phyloP scores from a whole-genome alignment of 2,888 invertebrate genomes.

The Agonopterix arenella region DNA sequence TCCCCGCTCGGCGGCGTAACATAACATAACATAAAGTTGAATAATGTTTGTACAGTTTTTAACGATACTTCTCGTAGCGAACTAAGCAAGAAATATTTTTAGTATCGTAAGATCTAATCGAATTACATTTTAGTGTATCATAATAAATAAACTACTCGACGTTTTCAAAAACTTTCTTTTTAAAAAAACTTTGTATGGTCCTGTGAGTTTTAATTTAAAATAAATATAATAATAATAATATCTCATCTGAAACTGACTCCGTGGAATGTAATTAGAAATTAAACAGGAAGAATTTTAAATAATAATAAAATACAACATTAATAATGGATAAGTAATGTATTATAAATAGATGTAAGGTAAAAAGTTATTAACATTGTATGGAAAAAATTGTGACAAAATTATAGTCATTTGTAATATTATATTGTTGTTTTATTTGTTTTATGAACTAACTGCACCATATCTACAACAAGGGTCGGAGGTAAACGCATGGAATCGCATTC shows the following conservation, averaged over 20 bases:
- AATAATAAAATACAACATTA: constrained; percentile 71
- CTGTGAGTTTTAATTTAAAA: constrained; percentile 48
- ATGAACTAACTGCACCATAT: too few species aligned
- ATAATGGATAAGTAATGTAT: constrained; percentile 73
- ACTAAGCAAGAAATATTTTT: constrained; percentile 73
- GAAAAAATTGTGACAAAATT: constrained; percentile 78
- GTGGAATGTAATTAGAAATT: constrained; percentile 67
- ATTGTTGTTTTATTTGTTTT: constrained; percentile 44
- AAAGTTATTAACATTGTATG: constrained; percentile 78
- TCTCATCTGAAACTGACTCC: constrained; percentile 61
- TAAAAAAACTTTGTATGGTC: constrained; percentile 45
- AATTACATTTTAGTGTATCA: constrained; percentile 73
- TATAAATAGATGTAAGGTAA: constrained; percentile 74
- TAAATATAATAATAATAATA: constrained; percentile 30
- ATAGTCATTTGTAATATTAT: constrained; percentile 78
- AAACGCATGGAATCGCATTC: too few species aligned
- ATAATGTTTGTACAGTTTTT: constrained; percentile 74
- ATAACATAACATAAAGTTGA: constrained; percentile 27
- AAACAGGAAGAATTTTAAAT: constrained; percentile 74
- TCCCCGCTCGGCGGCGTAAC: not conserved
- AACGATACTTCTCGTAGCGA: constrained; percentile 70
- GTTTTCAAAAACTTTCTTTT: constrained; percentile 57
- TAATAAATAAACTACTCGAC: constrained; percentile 56
- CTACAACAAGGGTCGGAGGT: too few species aligned
- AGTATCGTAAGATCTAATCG: constrained; percentile 74